Conservation (phyloP, 2,888 invertebrate genomes). For the Eupelmus urozonus region DNA sequence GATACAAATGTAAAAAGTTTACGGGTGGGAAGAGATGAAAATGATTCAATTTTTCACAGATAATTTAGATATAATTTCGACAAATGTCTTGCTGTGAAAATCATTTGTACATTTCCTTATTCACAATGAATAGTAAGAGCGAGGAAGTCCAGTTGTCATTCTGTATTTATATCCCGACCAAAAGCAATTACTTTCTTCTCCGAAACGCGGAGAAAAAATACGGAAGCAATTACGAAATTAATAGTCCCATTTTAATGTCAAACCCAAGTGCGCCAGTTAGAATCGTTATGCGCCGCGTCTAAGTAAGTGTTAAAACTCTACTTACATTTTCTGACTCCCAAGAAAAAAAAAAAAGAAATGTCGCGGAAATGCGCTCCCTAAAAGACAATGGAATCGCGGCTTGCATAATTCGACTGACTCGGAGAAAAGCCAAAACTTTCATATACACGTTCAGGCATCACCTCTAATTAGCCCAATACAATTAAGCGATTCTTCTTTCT, state of each 20-base stretch:
- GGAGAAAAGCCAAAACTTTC: not conserved
- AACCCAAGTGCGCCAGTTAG: no score
- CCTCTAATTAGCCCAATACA: conserved; percentile 17
- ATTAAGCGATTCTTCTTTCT: not conserved
- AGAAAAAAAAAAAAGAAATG: not conserved
- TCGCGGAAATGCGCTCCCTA: not conserved
- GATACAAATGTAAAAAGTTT: no score
- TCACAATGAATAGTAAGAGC: no score
- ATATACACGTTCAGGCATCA: not conserved
- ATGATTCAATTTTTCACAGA: no score
- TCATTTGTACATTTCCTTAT: no score
- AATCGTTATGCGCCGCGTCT: not conserved
- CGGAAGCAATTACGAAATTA: conserved; percentile 4
- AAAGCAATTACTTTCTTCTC: not conserved
- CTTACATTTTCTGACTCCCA: not conserved
- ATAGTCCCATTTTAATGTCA: conserved; percentile 5
- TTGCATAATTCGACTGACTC: conserved; percentile 11
- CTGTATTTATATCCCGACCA: no score
- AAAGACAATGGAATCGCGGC: not conserved
- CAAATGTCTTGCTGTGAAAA: no score
- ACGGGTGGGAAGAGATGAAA: no score
- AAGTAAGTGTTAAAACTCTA: not conserved
- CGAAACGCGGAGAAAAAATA: no score
- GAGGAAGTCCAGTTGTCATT: no score
- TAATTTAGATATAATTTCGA: no score